phyloP scores from a whole-genome alignment of 2,888 invertebrate species.

The Tachina grossa region DNA sequence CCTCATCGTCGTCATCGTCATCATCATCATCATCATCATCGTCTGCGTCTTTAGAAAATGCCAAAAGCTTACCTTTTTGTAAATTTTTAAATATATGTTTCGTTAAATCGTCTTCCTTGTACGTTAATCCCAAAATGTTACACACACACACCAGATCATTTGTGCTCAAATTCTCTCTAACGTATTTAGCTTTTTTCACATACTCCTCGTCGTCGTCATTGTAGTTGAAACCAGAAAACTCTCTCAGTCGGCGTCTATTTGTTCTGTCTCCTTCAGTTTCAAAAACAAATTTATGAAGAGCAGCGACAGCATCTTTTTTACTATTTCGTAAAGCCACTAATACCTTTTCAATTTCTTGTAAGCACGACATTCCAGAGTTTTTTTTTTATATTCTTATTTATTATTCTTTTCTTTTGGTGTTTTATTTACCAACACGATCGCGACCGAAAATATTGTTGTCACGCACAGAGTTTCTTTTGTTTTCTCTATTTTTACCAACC shows the following conservation, averaged over 20 bases:
- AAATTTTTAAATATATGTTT: conserved; percentile 32
- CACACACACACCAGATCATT: too few species aligned
- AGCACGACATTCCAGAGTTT: background rate
- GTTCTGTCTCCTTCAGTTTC: conserved; percentile 37
- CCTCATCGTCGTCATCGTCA: background rate
- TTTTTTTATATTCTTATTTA: background rate
- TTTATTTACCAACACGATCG: too few species aligned
- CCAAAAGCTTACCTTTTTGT: conserved; percentile 11
- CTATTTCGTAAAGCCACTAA: background rate
- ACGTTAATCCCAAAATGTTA: conserved; percentile 17
- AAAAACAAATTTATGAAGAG: conserved; percentile 30
- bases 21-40: conserved; percentile 28
- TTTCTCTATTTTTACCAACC: too few species aligned
- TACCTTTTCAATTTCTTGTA: background rate
- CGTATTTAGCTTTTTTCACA: too few species aligned
- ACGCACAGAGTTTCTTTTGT: too few species aligned
- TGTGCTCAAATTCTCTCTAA: too few species aligned
- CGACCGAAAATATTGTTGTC: too few species aligned
- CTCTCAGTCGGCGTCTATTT: conserved; percentile 27
- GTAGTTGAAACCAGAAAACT: conserved; percentile 27
- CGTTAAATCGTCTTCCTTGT: conserved; percentile 38
- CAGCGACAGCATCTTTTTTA: conserved; percentile 18
- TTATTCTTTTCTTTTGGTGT: too few species aligned
- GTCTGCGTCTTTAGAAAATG: conserved; percentile 1
- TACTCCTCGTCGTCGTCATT: too few species aligned